Percentiles rank a stretch among this genome's conserved stretches.
phyloP scores from a whole-genome alignment of 2,888 invertebrate genomes.

The Sturmia bella region DNA sequence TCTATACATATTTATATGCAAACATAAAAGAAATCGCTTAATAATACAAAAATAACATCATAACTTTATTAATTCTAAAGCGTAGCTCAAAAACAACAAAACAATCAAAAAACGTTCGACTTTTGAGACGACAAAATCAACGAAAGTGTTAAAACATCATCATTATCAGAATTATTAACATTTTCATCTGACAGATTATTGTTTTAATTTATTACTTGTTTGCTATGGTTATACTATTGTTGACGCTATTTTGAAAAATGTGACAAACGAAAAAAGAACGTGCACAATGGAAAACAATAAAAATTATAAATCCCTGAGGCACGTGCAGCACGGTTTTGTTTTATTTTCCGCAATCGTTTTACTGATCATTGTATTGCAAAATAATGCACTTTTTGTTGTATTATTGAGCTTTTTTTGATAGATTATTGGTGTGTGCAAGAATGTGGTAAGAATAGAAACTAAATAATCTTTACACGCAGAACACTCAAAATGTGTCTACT shows the following conservation, averaged over 20 bases:
- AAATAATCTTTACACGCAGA: neutral
- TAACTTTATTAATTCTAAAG: too few species aligned
- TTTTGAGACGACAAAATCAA: neutral
- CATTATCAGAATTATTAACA: neutral
- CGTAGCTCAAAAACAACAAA: too few species aligned
- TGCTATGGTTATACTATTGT: constrained; percentile 1
- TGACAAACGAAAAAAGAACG: constrained; percentile 64
- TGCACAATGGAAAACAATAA: constrained; percentile 62
- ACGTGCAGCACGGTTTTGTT: constrained; percentile 66
- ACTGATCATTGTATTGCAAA: constrained; percentile 35
- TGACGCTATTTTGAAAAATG: constrained; percentile 49
- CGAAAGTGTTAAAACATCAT: constrained; percentile 35
- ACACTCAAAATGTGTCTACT: too few species aligned
- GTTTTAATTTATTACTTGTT: constrained; percentile 42
- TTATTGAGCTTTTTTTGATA: constrained; percentile 9
- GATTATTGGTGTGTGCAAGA: neutral
- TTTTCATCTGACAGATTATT: constrained; percentile 50
- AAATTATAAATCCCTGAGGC: constrained; percentile 66
- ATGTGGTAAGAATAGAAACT: neutral
- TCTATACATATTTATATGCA: too few species aligned
- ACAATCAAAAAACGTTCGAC: neutral
- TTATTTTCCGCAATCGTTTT: constrained; percentile 32
- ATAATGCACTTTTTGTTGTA: constrained; percentile 11
- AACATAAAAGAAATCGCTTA: too few species aligned
- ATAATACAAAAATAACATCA: too few species aligned